Conservation (phyloP, 2,888 invertebrate species). For the Automeris io region DNA sequence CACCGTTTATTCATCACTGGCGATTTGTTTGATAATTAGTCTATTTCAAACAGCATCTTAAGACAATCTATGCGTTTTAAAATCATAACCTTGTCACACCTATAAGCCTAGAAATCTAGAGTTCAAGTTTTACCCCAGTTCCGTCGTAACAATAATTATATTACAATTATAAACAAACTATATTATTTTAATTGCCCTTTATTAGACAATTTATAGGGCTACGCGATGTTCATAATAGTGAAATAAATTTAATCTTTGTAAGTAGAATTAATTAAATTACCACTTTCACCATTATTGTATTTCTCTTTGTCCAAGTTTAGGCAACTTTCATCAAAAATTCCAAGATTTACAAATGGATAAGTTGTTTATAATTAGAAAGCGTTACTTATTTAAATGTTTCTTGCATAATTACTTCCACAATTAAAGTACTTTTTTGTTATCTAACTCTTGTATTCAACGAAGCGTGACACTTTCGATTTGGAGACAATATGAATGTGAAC, state of each 20-base stretch:
- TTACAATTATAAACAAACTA: too few species aligned
- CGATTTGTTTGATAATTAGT: too few species aligned
- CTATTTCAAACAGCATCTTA: too few species aligned
- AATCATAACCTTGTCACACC: too few species aligned
- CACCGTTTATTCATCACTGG: too few species aligned
- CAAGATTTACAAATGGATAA: conserved; percentile 8
- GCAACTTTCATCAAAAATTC: conserved; percentile 7
- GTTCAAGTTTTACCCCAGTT: too few species aligned
- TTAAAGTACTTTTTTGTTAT: conserved; percentile 6
- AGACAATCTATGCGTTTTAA: too few species aligned
- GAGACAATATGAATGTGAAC: conserved; percentile 7
- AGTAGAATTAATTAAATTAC: neutral
- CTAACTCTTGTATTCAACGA: conserved; percentile 1
- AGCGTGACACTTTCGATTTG: conserved; percentile 8
- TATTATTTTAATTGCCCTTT: too few species aligned
- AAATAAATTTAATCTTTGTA: neutral
- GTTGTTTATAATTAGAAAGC: conserved; percentile 7
- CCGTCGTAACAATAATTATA: too few species aligned
- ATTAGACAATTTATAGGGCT: too few species aligned
- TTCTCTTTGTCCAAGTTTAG: conserved; percentile 2
- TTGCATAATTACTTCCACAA: conserved; percentile 5
- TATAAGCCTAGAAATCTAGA: too few species aligned
- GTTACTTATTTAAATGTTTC: conserved; percentile 6
- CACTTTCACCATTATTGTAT: conserved; percentile 5
- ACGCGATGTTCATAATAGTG: neutral